Conservation (phyloP, 2,888 invertebrate species). For the Caenorhabditis zanzibari region DNA sequence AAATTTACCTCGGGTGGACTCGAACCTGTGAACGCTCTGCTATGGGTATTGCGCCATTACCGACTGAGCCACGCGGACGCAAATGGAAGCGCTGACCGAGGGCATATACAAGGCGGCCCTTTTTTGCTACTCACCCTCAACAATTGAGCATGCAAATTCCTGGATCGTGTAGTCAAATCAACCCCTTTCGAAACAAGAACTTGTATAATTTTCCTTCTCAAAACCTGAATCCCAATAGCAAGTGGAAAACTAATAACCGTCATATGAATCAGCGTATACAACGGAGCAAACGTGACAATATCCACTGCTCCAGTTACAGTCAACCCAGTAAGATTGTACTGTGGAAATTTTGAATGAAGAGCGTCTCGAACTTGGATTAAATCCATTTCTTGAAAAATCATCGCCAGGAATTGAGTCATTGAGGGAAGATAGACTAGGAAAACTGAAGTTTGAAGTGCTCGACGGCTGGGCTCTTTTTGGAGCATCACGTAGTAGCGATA, state of each 20-base stretch:
- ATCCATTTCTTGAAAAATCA: background rate
- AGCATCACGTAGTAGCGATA: slow-evolving; percentile 32
- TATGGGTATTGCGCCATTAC: no score
- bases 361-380: background rate
- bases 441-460: background rate
- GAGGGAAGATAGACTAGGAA: slow-evolving; percentile 39
- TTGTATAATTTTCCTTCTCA: slow-evolving; percentile 24
- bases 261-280: slow-evolving; percentile 37
- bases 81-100: no score
- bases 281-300: slow-evolving; percentile 11
- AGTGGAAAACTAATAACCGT: slow-evolving; percentile 37
- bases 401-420: slow-evolving; percentile 11
- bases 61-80: no score
- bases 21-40: no score
- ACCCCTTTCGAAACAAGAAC: slow-evolving; percentile 5
- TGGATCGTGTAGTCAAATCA: slow-evolving; percentile 15
- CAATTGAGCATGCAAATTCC: slow-evolving; percentile 36
- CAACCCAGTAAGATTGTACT: slow-evolving; percentile 24
- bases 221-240: slow-evolving; percentile 21
- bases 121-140: slow-evolving; percentile 7
- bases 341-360: background rate
- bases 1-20: no score
- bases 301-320: slow-evolving; percentile 21
- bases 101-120: no score
- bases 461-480: background rate